phyloP scores from a whole-genome alignment of 2,113 vertebrate species.

The Atherinomorus stipes region DNA sequence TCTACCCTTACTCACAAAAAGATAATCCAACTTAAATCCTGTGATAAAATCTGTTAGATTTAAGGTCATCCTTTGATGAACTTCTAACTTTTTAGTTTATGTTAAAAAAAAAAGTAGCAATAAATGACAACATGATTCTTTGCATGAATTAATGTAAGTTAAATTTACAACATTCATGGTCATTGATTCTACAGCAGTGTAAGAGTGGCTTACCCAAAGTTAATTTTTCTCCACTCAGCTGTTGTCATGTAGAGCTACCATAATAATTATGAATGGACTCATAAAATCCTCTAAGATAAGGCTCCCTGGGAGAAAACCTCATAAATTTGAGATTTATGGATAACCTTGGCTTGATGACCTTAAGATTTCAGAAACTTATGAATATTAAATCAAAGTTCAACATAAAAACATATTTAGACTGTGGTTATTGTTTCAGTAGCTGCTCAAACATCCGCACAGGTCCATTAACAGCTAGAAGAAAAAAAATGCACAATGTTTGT shows the following conservation, averaged over 20 bases:
- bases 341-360: conserved; percentile 28
- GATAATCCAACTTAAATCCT: neutral
- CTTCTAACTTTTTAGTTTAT: neutral
- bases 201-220: neutral
- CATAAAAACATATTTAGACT: conserved; percentile 31
- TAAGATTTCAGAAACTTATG: conserved; percentile 25
- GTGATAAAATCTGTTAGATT: neutral
- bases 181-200: neutral
- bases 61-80: neutral
- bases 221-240: conserved; percentile 34
- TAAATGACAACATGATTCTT: neutral
- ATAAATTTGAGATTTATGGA: conserved; percentile 61
- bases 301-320: conserved; percentile 55
- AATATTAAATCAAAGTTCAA: conserved; percentile 48
- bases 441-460: conserved; percentile 31
- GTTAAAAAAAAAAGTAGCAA: neutral
- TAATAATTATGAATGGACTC: conserved; percentile 63
- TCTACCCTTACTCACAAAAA: conserved; percentile 43
- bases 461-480: neutral
- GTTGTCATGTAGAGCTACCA: conserved; percentile 44
- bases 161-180: neutral
- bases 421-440: conserved; percentile 36
- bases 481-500: too few species aligned
- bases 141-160: neutral
- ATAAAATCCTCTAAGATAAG: conserved; percentile 43